Evolutionary conservation across 2,888 invertebrate species (phyloP), one percentile per base, ranked within the genome.

Genomic region (Teleogryllus oceanicus): DNA sequence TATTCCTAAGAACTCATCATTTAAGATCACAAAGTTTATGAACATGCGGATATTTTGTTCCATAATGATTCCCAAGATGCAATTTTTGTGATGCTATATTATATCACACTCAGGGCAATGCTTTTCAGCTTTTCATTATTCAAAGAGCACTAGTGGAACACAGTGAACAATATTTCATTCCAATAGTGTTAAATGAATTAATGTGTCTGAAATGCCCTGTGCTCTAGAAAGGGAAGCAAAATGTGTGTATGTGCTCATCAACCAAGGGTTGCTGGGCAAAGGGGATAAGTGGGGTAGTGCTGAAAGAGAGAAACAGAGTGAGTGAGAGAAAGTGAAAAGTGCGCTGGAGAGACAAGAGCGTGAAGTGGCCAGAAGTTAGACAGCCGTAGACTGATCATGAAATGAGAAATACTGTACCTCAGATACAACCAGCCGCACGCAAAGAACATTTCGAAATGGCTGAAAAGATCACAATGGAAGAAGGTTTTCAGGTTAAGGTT

Each of bases 371-470:
- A 62, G n/a, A 49, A 77, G 77, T 49, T 49, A 62, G 62, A 62
- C 37, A 77, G 77, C 49, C 50, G 49, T 18, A 77, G 77, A 77
- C 82, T 82, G 83, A 84, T 80, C 80, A 81, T 82, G 78, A 83
- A 81, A 82, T 80, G 81, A 83, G 84, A 82, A 82, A 84, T 89
- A 89, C 90, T 89, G 90, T 93, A 93, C 93, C 93, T 93, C 91
- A 92, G 91, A 90, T 92, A 93, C 89, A 93, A 92, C 93, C 93
- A 93, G 91, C 93, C 93, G 91, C 93, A 93, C 90, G 92, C 93
- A 92, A 93, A 93, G 92, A 92, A 93, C 92, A 93, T 92, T 92
- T 92, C 92, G 91, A 91, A 92, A 90, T 91, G 92, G 90, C 92
- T 92, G 92, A 91, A 92, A 91, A 90, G 89, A 83, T 80, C 82